Conservation (phyloP, 2,113 vertebrate species). For the Tupaia chinensis region DNA sequence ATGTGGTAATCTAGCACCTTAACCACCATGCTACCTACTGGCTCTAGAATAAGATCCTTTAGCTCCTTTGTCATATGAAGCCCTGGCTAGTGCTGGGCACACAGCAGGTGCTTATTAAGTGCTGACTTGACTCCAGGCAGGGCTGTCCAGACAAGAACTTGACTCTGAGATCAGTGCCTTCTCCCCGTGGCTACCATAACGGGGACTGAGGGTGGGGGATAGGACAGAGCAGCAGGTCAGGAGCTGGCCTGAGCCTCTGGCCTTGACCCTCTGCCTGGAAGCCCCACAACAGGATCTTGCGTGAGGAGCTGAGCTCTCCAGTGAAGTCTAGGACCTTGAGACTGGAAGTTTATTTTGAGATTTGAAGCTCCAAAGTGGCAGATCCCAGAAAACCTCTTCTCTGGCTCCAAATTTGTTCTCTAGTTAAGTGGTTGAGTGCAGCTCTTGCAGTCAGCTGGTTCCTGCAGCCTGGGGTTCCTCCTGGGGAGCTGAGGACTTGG, state of each 20-base stretch:
- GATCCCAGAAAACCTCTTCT: constrained; percentile 85
- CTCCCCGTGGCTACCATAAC: background rate
- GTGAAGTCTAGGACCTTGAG: constrained; percentile 68
- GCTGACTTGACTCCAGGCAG: background rate
- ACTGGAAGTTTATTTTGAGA: constrained; percentile 82
- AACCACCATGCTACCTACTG: too few relatives aligned
- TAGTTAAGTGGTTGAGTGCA: constrained; percentile 80
- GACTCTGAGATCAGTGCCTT: background rate
- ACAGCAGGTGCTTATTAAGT: background rate
- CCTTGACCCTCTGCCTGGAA: constrained; percentile 67
- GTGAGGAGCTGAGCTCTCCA: constrained; percentile 77
- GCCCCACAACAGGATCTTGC: constrained; percentile 57
- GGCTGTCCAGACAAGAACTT: background rate
- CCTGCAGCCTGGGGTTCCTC: constrained; percentile 52
- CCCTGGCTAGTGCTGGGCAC: background rate
- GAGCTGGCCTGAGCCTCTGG: background rate
- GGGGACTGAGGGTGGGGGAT: too few relatives aligned
- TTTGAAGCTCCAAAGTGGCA: constrained; percentile 81
- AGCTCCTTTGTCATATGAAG: background rate
- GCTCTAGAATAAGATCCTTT: background rate
- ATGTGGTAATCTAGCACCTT: too few relatives aligned
- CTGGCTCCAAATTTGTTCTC: constrained; percentile 77
- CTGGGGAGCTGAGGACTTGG: background rate
- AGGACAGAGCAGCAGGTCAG: background rate
- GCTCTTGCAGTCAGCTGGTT: constrained; percentile 75